phyloP scores from a whole-genome alignment of 2,113 vertebrate genomes.

The Neotoma lepida region DNA sequence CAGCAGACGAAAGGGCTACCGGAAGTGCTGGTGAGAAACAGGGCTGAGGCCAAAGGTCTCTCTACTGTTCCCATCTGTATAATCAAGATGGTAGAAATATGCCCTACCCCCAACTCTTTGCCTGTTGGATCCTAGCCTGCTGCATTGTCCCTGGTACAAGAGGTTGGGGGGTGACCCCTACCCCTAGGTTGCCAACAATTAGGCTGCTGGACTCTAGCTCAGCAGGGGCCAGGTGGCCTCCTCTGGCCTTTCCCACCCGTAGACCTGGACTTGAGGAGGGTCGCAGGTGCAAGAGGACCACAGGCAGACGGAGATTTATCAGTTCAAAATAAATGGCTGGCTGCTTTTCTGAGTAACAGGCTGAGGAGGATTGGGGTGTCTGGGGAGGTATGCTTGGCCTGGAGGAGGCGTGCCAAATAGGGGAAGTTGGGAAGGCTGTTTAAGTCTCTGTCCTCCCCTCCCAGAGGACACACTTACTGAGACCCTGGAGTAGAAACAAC shows the following conservation, averaged over 20 bases:
- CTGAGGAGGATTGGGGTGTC: not conserved
- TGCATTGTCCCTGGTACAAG: not conserved
- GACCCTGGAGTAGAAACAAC: conserved; percentile 82
- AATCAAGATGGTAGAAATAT: not conserved
- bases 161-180: not conserved
- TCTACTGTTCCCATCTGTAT: too few species aligned
- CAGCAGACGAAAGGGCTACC: not conserved
- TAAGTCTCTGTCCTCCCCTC: not conserved
- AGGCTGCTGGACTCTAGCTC: not conserved
- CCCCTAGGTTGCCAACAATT: not conserved
- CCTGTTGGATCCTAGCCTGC: too few species aligned
- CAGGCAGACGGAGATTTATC: not conserved
- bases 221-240: not conserved
- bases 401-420: not conserved
- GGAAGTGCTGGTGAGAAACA: not conserved
- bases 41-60: not conserved
- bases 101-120: rapidly evolving
- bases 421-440: not conserved
- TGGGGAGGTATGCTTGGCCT: not conserved
- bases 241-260: not conserved
- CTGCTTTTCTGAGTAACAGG: conserved; percentile 21
- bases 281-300: not conserved
- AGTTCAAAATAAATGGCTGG: conserved; percentile 37
- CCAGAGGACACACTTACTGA: conserved; percentile 81
- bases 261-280: not conserved